Evolutionary conservation across 2,113 vertebrate genomes (phyloP).

Genomic region (Leptobrachium leishanense): DNA sequence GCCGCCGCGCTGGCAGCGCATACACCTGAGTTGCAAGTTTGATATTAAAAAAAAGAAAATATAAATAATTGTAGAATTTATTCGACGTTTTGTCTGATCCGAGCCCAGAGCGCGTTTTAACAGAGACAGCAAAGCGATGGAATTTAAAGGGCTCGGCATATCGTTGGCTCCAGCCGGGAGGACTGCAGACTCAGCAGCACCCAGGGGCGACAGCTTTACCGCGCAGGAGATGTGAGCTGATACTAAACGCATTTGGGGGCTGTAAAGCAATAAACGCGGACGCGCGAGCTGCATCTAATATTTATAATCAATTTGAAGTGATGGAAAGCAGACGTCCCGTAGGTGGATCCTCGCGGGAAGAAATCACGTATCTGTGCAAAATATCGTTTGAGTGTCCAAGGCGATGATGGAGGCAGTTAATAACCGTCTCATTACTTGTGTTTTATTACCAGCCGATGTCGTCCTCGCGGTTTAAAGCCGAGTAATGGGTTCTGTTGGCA

Average conservation of each 20-base stretch:
- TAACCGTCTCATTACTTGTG: neutral
- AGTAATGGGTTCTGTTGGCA: no score
- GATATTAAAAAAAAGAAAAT: neutral
- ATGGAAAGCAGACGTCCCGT: conserved; percentile 1
- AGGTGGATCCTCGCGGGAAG: neutral
- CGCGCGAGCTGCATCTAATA: conserved; percentile 17
- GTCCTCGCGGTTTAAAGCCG: neutral
- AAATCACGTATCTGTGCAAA: neutral
- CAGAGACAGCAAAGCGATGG: neutral
- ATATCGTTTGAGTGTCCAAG: neutral
- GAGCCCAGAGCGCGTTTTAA: neutral
- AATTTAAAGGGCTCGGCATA: neutral
- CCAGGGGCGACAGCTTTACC: conserved; percentile 27
- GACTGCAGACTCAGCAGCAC: conserved; percentile 32
- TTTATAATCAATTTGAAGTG: conserved; percentile 31
- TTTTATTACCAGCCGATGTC: neutral
- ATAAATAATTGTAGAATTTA: neutral
- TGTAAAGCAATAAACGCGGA: conserved; percentile 13
- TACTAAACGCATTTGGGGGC: conserved; percentile 12
- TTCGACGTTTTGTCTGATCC: conserved; percentile 17
- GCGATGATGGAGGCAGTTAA: neutral
- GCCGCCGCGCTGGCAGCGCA: conserved; percentile 7
- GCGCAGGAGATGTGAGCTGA: conserved; percentile 25
- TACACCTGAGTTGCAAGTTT: neutral
- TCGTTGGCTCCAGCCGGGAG: neutral